Evolutionary conservation across 2,797 vertebrate genomes (phyloP).

Genomic region (Acropternis orthonyx): DNA sequence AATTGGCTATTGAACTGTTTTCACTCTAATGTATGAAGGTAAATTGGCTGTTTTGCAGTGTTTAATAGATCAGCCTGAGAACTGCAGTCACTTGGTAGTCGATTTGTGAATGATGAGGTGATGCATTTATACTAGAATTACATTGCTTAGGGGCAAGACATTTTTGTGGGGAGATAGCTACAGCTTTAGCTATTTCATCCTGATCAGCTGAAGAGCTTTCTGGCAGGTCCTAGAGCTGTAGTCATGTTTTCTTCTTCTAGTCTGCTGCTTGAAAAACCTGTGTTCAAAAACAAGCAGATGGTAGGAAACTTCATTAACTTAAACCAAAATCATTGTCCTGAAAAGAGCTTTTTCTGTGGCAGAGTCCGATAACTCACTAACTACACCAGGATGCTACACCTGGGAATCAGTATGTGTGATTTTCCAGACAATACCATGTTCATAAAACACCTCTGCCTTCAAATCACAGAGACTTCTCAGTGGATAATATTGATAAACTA

Average conservation of each 20-base stretch:
- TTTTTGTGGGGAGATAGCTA: not conserved
- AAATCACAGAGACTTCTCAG: not conserved
- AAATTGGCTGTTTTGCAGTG: not conserved
- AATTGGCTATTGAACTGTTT: not conserved
- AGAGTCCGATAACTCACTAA: not conserved
- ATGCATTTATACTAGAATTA: not conserved
- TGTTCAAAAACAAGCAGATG: conserved; percentile 26
- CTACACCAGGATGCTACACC: not conserved
- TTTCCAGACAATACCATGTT: not conserved
- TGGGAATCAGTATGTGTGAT: not conserved
- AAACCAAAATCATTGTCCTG: not conserved
- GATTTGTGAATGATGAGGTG: not conserved
- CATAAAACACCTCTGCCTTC: not conserved
- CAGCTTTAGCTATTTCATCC: not conserved
- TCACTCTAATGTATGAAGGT: not conserved
- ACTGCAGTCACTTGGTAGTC: not conserved
- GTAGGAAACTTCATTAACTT: not conserved
- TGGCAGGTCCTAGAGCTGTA: not conserved
- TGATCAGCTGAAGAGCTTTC: not conserved
- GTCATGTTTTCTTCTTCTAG: not conserved
- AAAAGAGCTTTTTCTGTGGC: not conserved
- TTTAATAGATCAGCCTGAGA: not conserved
- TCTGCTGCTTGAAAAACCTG: not conserved
- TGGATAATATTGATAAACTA: not conserved
- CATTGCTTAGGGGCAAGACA: not conserved